Conservation (phyloP, 2,113 vertebrate species). For the Sarotherodon lohbergeri region DNA sequence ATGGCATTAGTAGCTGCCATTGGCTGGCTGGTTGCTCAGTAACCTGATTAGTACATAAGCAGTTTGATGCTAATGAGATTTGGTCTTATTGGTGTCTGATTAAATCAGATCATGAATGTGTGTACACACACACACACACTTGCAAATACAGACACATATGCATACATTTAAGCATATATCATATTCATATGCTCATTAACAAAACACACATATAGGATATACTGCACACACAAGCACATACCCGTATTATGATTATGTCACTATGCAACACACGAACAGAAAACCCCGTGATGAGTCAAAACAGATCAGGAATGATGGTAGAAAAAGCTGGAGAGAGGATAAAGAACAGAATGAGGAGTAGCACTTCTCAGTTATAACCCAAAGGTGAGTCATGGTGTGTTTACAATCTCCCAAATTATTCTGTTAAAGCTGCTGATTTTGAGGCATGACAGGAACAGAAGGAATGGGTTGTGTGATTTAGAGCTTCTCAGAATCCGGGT, state of each 20-base stretch:
- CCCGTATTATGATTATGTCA: not conserved
- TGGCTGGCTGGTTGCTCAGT: slow-evolving; percentile 65
- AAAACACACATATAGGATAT: not conserved
- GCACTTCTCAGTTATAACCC: slow-evolving; percentile 1
- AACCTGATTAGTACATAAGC: slow-evolving; percentile 67
- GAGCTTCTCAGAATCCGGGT: not conserved
- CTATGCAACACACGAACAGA: not conserved
- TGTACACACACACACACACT: not conserved
- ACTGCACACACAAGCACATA: not conserved
- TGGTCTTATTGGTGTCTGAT: slow-evolving; percentile 70
- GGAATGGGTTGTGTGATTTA: not conserved
- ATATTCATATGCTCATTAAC: not conserved
- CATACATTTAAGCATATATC: not conserved
- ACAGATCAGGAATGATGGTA: not conserved
- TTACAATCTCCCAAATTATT: slow-evolving; percentile 15
- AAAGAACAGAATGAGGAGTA: not conserved
- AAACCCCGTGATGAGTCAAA: not conserved
- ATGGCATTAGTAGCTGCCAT: slow-evolving; percentile 70
- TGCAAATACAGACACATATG: not conserved
- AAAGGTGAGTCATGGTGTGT: slow-evolving; percentile 13
- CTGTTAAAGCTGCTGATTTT: slow-evolving; percentile 35
- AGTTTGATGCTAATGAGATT: slow-evolving; percentile 71
- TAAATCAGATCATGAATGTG: slow-evolving; percentile 51
- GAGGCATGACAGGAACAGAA: slow-evolving; percentile 10
- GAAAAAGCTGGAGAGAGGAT: not conserved